Conservation (phyloP, 2,888 invertebrate species). For the Amblyjoppa fuscipennis region DNA sequence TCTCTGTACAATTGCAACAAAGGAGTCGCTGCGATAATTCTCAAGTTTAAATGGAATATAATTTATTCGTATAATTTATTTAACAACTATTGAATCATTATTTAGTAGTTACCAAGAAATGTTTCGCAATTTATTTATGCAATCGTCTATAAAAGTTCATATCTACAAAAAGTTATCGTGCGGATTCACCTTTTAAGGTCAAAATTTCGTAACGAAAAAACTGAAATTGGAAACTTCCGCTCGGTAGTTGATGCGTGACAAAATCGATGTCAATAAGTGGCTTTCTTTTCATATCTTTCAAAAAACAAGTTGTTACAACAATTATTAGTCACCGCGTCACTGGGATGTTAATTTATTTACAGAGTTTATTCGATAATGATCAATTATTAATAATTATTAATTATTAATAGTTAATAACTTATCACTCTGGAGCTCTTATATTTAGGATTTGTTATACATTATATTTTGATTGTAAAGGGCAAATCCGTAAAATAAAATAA, state of each 20-base stretch:
- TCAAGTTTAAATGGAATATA: too few relatives aligned
- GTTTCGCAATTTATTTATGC: background rate
- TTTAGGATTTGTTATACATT: too few relatives aligned
- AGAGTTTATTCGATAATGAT: background rate
- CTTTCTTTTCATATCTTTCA: background rate
- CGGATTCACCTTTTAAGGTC: background rate
- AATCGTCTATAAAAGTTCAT: background rate
- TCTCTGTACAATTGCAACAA: background rate
- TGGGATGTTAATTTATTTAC: background rate
- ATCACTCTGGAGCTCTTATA: too few relatives aligned
- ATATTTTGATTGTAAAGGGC: too few relatives aligned
- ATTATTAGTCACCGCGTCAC: background rate
- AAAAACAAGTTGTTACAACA: background rate
- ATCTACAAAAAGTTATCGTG: background rate
- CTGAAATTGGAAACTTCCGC: conserved; percentile 46
- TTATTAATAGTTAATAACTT: too few relatives aligned
- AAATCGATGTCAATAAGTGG: background rate
- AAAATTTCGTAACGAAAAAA: conserved; percentile 34
- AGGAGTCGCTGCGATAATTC: background rate
- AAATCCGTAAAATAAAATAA: too few relatives aligned
- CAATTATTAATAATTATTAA: too few relatives aligned
- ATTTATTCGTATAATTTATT: background rate
- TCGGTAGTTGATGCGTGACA: background rate
- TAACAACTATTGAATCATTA: background rate
- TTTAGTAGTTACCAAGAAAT: background rate